These are phyloP conservation scores for Drosophila robusta DNA, from an alignment of 2,888 invertebrate species.

Conservation along the genomic window DNA sequence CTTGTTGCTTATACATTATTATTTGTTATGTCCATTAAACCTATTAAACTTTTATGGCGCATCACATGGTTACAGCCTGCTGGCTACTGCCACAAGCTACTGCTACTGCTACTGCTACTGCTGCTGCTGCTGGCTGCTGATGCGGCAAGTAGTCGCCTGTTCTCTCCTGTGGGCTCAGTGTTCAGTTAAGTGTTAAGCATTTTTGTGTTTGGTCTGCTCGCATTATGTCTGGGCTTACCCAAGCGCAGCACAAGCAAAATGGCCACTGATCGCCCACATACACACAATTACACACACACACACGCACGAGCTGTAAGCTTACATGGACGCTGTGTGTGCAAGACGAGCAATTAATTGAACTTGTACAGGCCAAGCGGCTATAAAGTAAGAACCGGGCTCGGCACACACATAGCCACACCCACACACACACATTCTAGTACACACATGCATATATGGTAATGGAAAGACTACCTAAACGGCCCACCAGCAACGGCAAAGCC, in stretches of 20 bases:
- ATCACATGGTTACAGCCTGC: constrained; percentile 21
- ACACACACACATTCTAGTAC: not conserved
- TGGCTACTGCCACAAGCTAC: not conserved
- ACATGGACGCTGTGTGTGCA: constrained; percentile 27
- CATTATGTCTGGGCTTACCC: constrained; percentile 28
- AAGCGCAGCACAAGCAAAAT: constrained; percentile 42
- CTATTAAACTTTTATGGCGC: constrained; percentile 57
- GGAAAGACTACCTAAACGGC: constrained; percentile 1
- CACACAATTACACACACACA: constrained; percentile 7
- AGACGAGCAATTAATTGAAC: constrained; percentile 71
- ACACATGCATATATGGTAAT: not conserved
- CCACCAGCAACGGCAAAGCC: constrained; percentile 15
- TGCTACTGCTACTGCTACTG: not conserved
- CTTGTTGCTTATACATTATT: constrained; percentile 18
- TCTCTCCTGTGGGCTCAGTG: constrained; percentile 43
- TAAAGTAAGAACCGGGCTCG: constrained; percentile 31
- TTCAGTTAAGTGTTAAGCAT: constrained; percentile 66
- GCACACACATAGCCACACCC: not conserved
- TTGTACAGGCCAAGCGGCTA: constrained; percentile 33
- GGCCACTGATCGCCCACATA: constrained; percentile 29
- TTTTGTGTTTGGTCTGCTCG: constrained; percentile 41
- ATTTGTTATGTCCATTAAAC: constrained; percentile 51
- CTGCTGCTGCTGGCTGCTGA: constrained; percentile 7
- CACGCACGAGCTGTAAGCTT: constrained; percentile 25
- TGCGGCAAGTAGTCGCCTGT: constrained; percentile 1